Percentiles rank a stretch among this genome's conserved stretches.
These are phyloP conservation scores for Cephus sareptanus DNA, from an alignment of 2,888 invertebrate genomes.

Conservation along the genomic window DNA sequence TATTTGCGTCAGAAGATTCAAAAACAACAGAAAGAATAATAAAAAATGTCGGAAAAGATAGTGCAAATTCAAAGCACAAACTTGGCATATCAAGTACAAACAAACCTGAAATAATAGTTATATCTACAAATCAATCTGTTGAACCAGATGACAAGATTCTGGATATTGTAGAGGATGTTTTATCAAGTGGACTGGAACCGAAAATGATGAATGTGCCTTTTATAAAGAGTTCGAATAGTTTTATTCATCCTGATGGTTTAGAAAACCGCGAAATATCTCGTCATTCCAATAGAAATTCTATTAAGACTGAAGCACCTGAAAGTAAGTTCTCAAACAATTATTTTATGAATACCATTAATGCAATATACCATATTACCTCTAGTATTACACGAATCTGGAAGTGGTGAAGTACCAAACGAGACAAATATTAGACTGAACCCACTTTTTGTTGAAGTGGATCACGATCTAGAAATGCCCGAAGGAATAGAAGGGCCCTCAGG, in stretches of 20 bases:
- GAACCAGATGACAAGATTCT: conserved; percentile 22
- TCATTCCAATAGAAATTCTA: not conserved
- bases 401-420: conserved; percentile 19
- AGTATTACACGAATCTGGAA: conserved; percentile 9
- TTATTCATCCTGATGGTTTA: conserved; percentile 18
- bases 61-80: conserved; percentile 25
- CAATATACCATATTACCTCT: not conserved
- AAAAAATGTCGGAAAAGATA: conserved; percentile 18
- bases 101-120: conserved; percentile 22
- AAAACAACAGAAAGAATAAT: not conserved
- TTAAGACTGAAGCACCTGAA: not conserved
- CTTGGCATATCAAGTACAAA: conserved; percentile 20
- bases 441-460: conserved; percentile 52
- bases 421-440: conserved; percentile 33
- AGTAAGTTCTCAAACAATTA: not conserved
- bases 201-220: conserved; percentile 31
- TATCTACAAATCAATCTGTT: conserved; percentile 17
- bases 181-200: conserved; percentile 23
- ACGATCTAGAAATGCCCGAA: conserved; percentile 56
- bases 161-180: conserved; percentile 25
- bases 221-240: conserved; percentile 31
- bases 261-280: conserved; percentile 2
- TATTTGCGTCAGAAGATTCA: not conserved
- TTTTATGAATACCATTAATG: not conserved
- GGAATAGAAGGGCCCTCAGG: conserved; percentile 57